These are phyloP conservation scores for Drosophila arizonae DNA, from an alignment of 1,140 invertebrate species.

Conservation along the genomic window DNA sequence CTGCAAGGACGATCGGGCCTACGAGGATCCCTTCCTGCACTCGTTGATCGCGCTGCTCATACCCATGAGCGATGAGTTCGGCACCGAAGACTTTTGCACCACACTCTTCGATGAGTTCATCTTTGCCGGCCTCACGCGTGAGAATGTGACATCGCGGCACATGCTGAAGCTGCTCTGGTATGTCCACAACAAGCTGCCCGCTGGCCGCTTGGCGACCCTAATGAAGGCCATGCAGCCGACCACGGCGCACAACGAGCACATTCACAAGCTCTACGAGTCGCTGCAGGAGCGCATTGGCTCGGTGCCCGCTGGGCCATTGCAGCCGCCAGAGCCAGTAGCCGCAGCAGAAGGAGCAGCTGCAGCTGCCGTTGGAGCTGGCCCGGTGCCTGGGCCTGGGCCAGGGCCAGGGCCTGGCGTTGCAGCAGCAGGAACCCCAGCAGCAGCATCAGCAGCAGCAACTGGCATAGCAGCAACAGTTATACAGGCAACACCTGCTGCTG, in stretches of 20 bases:
- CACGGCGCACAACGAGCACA: conserved; percentile 92
- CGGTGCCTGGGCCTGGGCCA: neutral
- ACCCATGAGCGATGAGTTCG: conserved; percentile 95
- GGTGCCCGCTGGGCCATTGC: conserved; percentile 67
- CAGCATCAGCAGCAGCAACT: neutral
- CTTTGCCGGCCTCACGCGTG: conserved; percentile 92
- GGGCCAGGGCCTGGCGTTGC: too few species aligned
- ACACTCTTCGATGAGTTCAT: conserved; percentile 98
- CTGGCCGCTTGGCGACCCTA: conserved; percentile 89
- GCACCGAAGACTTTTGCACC: conserved; percentile 96
- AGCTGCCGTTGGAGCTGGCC: neutral
- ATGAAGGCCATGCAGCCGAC: conserved; percentile 95
- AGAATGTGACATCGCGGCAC: conserved; percentile 95
- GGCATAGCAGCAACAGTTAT: neutral
- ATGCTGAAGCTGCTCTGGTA: conserved; percentile 96
- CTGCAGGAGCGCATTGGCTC: conserved; percentile 90
- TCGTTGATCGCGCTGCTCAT: conserved; percentile 94
- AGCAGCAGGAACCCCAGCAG: neutral
- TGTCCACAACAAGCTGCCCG: conserved; percentile 93
- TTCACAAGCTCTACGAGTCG: conserved; percentile 90
- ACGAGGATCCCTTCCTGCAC: conserved; percentile 97
- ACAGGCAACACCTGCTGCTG: too few species aligned
- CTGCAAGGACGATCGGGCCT: conserved; percentile 95
- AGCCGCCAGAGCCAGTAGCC: neutral
- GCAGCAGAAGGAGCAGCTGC: neutral